Base-by-base conservation (phyloP, 2,113 vertebrate species). In the Sander lucioperca region DNA sequence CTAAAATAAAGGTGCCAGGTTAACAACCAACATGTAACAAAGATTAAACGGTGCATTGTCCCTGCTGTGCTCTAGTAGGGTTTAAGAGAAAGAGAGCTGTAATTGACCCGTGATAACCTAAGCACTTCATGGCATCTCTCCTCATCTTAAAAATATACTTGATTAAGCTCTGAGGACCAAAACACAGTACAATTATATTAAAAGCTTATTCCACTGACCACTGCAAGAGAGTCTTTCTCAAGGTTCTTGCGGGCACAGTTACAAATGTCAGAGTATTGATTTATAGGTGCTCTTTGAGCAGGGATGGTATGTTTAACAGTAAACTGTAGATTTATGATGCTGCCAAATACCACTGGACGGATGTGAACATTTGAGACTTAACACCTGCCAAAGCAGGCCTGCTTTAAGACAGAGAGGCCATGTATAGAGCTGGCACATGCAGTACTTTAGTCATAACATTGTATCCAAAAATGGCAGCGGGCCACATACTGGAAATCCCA, bases 301-400 rank as follows among this genome's bases (percentile, higher is more conserved):
- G 48, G 43, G 13, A 66, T 21, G 79, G 63, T 36, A 69, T 83
- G 87, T 87, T 82, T 64, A 77, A 86, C 84, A 78, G 82, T 71
- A 82, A 85, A 81, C 53, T 53, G 27, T 2, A 75, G 86, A 90
- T 91, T 91, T 92, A 92, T 33, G 75, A 81, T 14, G 70, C 82
- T 70, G 82, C 70, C 72, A 79, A 77, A 86, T 61, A 71, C n/a
- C 25, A n/a, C 3, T 45, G 84, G 64, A 74, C 4, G 57, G 79
- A 91, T 65, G 82, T 75, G 80, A 87, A 83, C 88, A 80, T 79
- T 77, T 71, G 87, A 91, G 67, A 83, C 68, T 68, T 30, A 67
- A 74, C 91, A 91, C 84, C 86, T 91, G 88, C 74, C 43, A 16
- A 47, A 2, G 68, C 65, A 27, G 33, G 65, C 56, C 67, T 30